Base-by-base conservation (phyloP, 2,888 invertebrate genomes). In the Agonum fuliginosum region DNA sequence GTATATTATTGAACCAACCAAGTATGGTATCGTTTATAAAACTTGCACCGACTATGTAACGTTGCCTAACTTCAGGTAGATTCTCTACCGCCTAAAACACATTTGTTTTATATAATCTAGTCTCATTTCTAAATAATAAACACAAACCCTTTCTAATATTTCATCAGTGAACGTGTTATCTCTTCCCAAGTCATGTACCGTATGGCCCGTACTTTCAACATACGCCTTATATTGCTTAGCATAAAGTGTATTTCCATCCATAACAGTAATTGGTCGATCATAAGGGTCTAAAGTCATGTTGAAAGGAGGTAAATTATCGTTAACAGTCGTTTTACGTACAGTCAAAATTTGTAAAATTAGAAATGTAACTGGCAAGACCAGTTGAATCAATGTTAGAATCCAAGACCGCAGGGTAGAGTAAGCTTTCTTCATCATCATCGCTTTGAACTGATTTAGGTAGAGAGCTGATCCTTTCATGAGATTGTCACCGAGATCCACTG, bases 1-100 rank as follows among this genome's bases (percentile, higher is more conserved):
- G 93, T 83, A 94, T 93, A 84, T 94, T 94, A 83, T 95, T 95
- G 85, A 95, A 93, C 90, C 93, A 92, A 0, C 91, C 93, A 0
- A 88, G 91, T 0, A 91, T 89, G 0, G 85, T 82, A 0, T 82
- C 79, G 8, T 82, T 78, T 2, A 86, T 81, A 81, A 91, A 88
- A 0, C 90, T 89, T 0, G 91, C 91, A 0, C 91, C 92, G 0
- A 89, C 88, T 78, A 93, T 83, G 79, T 92, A 88, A 17, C 81
- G 79, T 58, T 83, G 81, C 34, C 85, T 81, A 2, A 86, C 84
- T 5, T 81, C 81, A 4, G 83, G 81, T n/a, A 85, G 82, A 51
- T 82, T 81, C 24, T 80, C 77, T 34, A 74, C 80, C 0, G 84
- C 83, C 86, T 86, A 79, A 71, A 82, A 81, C 12, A 30, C 8